phyloP scores from a whole-genome alignment of 2,888 invertebrate genomes.

The Siphlonurus alternatus region DNA sequence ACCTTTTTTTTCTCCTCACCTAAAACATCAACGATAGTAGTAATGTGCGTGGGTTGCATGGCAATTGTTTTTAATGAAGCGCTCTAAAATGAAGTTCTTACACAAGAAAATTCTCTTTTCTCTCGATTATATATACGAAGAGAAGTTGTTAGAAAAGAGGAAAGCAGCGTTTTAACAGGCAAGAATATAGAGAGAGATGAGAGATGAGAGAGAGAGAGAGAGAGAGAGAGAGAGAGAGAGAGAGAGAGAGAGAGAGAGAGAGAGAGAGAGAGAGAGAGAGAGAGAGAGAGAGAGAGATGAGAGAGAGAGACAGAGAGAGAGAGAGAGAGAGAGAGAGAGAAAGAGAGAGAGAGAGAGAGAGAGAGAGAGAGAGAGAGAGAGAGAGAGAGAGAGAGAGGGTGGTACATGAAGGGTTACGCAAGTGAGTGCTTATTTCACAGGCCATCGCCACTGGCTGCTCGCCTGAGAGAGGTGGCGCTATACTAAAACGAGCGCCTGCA shows the following conservation, averaged over 20 bases:
- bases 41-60: slow-evolving; percentile 15
- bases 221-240: not conserved
- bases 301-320: not conserved
- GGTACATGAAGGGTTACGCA: not conserved
- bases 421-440: not conserved
- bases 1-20: too few species aligned
- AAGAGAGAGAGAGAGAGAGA: not conserved
- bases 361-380: not conserved
- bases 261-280: not conserved
- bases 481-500: too few species aligned
- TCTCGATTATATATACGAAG: not conserved
- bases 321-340: not conserved
- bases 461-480: too few species aligned
- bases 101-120: slow-evolving; percentile 1
- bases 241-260: not conserved
- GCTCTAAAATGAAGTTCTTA: slow-evolving; percentile 26
- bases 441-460: slow-evolving; percentile 1
- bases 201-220: not conserved
- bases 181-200: too few species aligned
- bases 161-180: not conserved
- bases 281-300: not conserved
- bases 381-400: not conserved
- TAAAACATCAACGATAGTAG: too few species aligned
- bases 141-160: not conserved
- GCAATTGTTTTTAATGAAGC: slow-evolving; percentile 15